These are phyloP conservation scores for Xylocopa sonorina DNA, from an alignment of 1,140 invertebrate species.

Conservation along the genomic window DNA sequence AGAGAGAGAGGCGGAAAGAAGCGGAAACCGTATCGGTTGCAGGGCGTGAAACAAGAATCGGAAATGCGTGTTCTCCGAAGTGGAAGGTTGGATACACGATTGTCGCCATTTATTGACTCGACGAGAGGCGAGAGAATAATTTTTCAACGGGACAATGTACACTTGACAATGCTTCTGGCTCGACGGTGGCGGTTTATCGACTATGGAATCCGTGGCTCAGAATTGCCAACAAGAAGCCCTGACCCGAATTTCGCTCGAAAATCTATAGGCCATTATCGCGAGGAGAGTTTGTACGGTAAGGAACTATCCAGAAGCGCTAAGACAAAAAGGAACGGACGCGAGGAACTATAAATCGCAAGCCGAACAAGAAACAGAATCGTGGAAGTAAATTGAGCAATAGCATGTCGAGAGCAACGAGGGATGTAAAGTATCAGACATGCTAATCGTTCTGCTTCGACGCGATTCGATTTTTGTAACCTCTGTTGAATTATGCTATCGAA, in stretches of 20 bases:
- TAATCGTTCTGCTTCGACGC: too few relatives aligned
- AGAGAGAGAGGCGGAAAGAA: neutral
- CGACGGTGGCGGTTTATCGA: conserved; percentile 11
- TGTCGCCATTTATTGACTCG: neutral
- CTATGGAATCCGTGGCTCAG: conserved; percentile 17
- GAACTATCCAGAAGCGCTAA: conserved; percentile 21
- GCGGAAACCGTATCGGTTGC: too few relatives aligned
- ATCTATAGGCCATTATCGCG: conserved; percentile 39
- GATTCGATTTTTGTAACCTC: neutral
- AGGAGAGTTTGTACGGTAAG: conserved; percentile 22
- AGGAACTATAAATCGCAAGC: conserved; percentile 12
- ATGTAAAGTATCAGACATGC: neutral
- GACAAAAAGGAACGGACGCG: conserved; percentile 30
- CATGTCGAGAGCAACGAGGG: conserved; percentile 6
- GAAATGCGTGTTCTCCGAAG: neutral
- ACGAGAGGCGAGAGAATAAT: neutral
- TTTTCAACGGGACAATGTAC: conserved; percentile 12
- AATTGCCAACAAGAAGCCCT: conserved; percentile 33
- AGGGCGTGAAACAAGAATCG: too few relatives aligned
- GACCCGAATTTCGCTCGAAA: conserved; percentile 34
- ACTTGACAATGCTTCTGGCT: conserved; percentile 6
- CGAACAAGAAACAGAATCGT: neutral
- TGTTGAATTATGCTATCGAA: too few relatives aligned
- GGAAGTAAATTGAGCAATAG: conserved; percentile 13
- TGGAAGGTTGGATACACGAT: neutral